These are phyloP conservation scores for Tenthredo distinguenda DNA, from an alignment of 2,888 invertebrate genomes.

Conservation along the genomic window DNA sequence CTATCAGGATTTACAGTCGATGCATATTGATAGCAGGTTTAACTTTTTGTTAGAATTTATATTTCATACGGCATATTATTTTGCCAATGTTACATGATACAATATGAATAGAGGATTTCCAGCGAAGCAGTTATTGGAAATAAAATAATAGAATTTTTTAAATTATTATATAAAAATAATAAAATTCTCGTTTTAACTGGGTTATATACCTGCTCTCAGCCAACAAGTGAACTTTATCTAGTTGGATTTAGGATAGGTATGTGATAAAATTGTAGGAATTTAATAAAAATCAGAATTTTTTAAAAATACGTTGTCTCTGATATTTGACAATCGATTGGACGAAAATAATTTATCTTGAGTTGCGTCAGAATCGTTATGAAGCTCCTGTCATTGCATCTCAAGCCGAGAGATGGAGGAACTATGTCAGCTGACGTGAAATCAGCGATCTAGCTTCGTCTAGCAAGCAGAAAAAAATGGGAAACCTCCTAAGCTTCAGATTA, in stretches of 20 bases:
- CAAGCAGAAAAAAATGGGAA: not conserved
- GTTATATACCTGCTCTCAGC: not conserved
- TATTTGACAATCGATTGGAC: not conserved
- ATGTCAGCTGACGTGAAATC: constrained; percentile 28
- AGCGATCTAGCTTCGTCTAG: constrained; percentile 10
- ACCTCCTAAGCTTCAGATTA: constrained; percentile 10
- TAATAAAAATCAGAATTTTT: not conserved
- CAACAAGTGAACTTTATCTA: not conserved
- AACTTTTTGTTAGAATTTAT: not conserved
- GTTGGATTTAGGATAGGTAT: not conserved
- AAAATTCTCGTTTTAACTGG: not conserved
- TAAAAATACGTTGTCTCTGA: not conserved
- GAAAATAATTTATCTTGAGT: not conserved
- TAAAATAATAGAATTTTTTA: not conserved
- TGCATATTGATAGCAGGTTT: not conserved
- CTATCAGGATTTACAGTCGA: not conserved
- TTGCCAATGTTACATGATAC: not conserved
- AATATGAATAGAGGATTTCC: not conserved
- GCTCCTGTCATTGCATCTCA: not conserved
- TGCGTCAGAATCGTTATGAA: not conserved
- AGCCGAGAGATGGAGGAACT: not conserved
- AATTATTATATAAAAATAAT: not conserved
- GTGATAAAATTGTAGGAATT: not conserved
- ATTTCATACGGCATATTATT: constrained; percentile 9
- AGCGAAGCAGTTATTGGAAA: not conserved